These are phyloP conservation scores for Tuta absoluta DNA, from an alignment of 2,888 invertebrate species.

Conservation along the genomic window DNA sequence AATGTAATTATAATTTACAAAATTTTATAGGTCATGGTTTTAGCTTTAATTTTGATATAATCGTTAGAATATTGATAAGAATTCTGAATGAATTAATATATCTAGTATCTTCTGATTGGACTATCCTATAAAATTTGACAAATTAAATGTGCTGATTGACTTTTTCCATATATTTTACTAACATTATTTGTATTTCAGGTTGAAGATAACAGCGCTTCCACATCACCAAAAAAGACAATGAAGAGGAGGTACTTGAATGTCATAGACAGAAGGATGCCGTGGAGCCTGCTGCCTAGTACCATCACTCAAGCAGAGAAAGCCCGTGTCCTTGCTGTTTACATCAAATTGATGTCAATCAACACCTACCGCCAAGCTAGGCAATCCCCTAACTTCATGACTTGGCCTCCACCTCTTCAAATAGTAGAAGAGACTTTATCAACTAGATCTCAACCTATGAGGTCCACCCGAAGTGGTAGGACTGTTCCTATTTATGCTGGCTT, in stretches of 20 bases:
- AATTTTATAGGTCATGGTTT: no score
- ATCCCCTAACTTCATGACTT: slow-evolving; percentile 59
- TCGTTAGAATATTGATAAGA: no score
- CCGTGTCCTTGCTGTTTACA: slow-evolving; percentile 66
- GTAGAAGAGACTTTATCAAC: slow-evolving; percentile 59
- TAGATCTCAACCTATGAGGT: slow-evolving; percentile 61
- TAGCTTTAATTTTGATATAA: no score
- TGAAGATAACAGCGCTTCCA: slow-evolving; percentile 40
- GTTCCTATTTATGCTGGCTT: slow-evolving; percentile 70
- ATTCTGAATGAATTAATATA: no score
- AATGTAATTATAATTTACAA: no score
- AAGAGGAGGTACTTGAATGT: slow-evolving; percentile 68
- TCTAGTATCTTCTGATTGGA: no score
- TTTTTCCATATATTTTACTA: not conserved
- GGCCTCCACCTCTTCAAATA: slow-evolving; percentile 73
- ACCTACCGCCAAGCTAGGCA: slow-evolving; percentile 68
- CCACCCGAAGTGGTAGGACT: slow-evolving; percentile 70
- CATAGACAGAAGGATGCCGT: slow-evolving; percentile 71
- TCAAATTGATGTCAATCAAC: slow-evolving; percentile 72
- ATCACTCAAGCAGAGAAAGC: slow-evolving; percentile 69
- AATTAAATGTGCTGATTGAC: no score
- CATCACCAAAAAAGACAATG: slow-evolving; percentile 52
- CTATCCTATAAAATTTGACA: no score
- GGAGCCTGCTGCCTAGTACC: slow-evolving; percentile 65
- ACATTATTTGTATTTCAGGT: slow-evolving; percentile 38